Evolutionary conservation across 2,888 invertebrate species (phyloP).

Genomic region (Punctoribates punctum): DNA sequence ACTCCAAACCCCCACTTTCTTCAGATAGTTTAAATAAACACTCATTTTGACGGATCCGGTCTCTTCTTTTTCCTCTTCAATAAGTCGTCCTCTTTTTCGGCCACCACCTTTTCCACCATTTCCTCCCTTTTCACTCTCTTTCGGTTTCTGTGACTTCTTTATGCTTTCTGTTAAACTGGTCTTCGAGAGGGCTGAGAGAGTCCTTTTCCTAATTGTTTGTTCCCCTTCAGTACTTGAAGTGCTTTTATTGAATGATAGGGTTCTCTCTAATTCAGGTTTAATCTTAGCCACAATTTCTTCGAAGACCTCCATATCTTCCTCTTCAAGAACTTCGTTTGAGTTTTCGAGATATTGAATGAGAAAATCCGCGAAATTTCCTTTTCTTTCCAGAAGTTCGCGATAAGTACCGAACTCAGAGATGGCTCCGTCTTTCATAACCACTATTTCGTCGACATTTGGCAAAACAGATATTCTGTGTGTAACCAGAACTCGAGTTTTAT

Average conservation of each 20-base stretch:
- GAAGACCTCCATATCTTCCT: background rate
- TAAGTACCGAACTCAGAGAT: conserved; percentile 87
- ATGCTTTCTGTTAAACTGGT: background rate
- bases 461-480: conserved; percentile 93
- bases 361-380: conserved; percentile 60
- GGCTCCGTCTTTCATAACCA: conserved; percentile 79
- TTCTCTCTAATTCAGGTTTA: conserved; percentile 13
- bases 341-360: conserved; percentile 54
- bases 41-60: conserved; percentile 51
- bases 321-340: conserved; percentile 6
- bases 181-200: background rate
- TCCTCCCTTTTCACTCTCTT: too few relatives aligned
- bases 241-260: conserved; percentile 20
- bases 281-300: conserved; percentile 32
- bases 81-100: conserved; percentile 43
- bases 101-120: background rate
- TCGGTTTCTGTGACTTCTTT: background rate
- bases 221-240: conserved; percentile 21
- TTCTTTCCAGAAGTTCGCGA: conserved; percentile 76
- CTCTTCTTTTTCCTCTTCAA: conserved; percentile 54
- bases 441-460: conserved; percentile 79
- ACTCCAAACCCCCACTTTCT: conserved; percentile 38
- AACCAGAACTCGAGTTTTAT: conserved; percentile 78
- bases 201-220: background rate
- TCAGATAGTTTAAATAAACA: conserved; percentile 43